A percentile compares a stretch with the other conserved stretches of the same genome.
Conservation (phyloP, 2,113 vertebrate species). For the Grus americana region DNA sequence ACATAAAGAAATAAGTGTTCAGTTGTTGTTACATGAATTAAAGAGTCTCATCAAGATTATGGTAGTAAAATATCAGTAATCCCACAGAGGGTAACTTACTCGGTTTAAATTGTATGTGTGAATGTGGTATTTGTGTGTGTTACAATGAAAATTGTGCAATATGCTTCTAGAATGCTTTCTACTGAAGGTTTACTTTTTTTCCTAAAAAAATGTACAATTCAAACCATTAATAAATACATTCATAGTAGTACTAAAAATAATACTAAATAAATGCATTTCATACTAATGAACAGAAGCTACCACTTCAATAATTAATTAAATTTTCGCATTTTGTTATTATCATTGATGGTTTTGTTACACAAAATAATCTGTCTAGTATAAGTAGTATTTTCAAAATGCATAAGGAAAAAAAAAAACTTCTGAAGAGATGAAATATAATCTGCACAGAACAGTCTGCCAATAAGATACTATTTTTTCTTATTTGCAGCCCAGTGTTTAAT, state of each 20-base stretch:
- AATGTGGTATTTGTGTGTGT: not conserved
- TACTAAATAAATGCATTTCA: not conserved
- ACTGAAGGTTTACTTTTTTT: not conserved
- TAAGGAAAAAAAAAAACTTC: not conserved
- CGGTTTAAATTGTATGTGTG: not conserved
- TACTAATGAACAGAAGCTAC: not conserved
- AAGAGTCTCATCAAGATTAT: not conserved
- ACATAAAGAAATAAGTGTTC: not conserved
- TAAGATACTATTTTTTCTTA: not conserved
- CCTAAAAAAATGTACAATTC: not conserved
- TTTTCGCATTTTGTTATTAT: not conserved
- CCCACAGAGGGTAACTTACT: not conserved
- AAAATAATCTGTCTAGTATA: not conserved
- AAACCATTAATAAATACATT: not conserved
- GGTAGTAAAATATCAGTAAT: not conserved
- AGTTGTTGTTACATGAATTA: not conserved
- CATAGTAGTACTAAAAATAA: not conserved
- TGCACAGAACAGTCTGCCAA: not conserved
- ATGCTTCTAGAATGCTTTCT: not conserved
- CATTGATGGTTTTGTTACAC: not conserved
- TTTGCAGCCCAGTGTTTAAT: not conserved
- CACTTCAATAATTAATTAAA: not conserved
- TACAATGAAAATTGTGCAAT: not conserved
- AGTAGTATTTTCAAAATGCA: not conserved
- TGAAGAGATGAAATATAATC: not conserved